A percentile compares a stretch with the other conserved stretches of the same genome.
These are phyloP conservation scores for Cylas formicarius DNA, from an alignment of 1,140 invertebrate species.

Conservation along the genomic window DNA sequence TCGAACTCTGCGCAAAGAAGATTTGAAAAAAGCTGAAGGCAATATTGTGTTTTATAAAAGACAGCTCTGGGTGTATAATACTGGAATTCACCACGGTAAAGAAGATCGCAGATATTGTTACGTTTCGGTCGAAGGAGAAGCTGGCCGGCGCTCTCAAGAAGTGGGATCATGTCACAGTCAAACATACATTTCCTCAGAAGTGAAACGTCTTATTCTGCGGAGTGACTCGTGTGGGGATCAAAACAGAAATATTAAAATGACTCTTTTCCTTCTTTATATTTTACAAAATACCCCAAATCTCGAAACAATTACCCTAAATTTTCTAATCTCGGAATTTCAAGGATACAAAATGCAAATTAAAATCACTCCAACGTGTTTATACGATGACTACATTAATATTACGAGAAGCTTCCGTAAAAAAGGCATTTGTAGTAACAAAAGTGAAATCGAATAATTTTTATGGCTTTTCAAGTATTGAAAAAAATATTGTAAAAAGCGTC, in stretches of 20 bases:
- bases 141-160: conserved; percentile 30
- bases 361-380: too few species aligned
- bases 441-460: too few species aligned
- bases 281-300: conserved; percentile 24
- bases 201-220: conserved; percentile 38
- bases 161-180: conserved; percentile 29
- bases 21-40: too few species aligned
- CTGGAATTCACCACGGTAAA: conserved; percentile 26
- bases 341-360: too few species aligned
- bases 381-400: too few species aligned
- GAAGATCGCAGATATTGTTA: conserved; percentile 22
- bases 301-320: conserved; percentile 33
- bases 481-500: too few species aligned
- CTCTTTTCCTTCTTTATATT: conserved; percentile 28
- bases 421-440: too few species aligned
- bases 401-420: too few species aligned
- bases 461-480: too few species aligned
- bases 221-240: conserved; percentile 39
- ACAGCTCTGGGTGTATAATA: conserved; percentile 31
- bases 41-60: conserved; percentile 31
- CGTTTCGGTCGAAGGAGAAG: conserved; percentile 25
- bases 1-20: too few species aligned
- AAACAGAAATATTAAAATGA: conserved; percentile 40
- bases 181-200: conserved; percentile 19
- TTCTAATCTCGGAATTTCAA: conserved; percentile 33